These are phyloP conservation scores for Drosophila borborema DNA, from an alignment of 2,888 invertebrate species.

Conservation along the genomic window DNA sequence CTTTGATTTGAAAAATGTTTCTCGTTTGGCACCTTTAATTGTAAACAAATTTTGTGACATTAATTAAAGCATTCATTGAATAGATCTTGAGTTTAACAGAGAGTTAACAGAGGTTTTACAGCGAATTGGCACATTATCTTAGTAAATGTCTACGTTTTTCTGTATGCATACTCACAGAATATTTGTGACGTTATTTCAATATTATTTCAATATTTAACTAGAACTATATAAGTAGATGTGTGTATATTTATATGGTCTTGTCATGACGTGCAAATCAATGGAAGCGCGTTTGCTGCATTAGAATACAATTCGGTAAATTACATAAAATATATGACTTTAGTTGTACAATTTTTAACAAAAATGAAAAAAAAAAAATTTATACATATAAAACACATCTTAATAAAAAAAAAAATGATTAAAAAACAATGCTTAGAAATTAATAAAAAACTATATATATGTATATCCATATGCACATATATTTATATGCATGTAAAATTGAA, in stretches of 20 bases:
- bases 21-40: slow-evolving; percentile 8
- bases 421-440: slow-evolving; percentile 48
- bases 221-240: slow-evolving; percentile 8
- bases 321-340: slow-evolving; percentile 41
- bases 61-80: neutral
- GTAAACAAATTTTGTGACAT: neutral
- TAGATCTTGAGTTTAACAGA: neutral
- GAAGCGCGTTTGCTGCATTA: slow-evolving; percentile 51
- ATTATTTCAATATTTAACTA: slow-evolving; percentile 6
- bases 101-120: neutral
- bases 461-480: slow-evolving; percentile 3
- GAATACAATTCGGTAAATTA: slow-evolving; percentile 48
- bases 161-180: slow-evolving; percentile 15
- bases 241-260: slow-evolving; percentile 23
- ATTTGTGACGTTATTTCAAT: slow-evolving; percentile 52
- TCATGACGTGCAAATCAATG: slow-evolving; percentile 39
- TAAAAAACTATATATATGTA: slow-evolving; percentile 23
- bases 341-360: slow-evolving; percentile 43
- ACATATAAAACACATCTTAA: neutral
- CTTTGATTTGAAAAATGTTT: neutral
- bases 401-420: slow-evolving; percentile 9
- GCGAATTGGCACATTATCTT: slow-evolving; percentile 9
- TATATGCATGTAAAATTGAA: slow-evolving; percentile 19
- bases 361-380: slow-evolving; percentile 1
- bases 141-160: slow-evolving; percentile 17